These are phyloP conservation scores for Myotis brandtii DNA, from an alignment of 2,113 vertebrate genomes.

Conservation along the genomic window DNA sequence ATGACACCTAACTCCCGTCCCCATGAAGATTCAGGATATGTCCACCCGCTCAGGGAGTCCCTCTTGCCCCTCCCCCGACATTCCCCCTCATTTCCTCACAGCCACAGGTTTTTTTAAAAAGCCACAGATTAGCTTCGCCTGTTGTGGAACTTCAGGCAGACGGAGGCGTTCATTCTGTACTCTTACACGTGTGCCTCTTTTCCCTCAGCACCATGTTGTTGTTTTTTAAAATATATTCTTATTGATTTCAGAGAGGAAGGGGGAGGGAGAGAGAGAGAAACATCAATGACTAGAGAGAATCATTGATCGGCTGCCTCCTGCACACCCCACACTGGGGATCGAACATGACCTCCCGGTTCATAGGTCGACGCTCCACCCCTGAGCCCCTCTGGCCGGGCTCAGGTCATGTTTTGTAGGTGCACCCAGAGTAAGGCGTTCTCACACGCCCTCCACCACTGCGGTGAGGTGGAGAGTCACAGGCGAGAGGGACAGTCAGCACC, in stretches of 20 bases:
- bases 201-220: fast-evolving
- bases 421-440: background rate
- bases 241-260: too few species aligned
- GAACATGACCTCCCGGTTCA: too few species aligned
- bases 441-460: fast-evolving
- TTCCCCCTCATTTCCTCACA: fast-evolving
- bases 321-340: too few species aligned
- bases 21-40: fast-evolving
- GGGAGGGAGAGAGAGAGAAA: too few species aligned
- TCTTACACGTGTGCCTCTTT: background rate
- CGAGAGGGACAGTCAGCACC: fast-evolving
- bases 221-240: too few species aligned
- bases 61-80: fast-evolving
- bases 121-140: too few species aligned
- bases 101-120: background rate
- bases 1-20: fast-evolving
- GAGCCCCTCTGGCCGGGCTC: too few species aligned
- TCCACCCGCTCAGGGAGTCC: fast-evolving
- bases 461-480: fast-evolving
- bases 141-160: fast-evolving
- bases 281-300: too few species aligned
- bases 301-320: too few species aligned
- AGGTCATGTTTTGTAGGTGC: background rate
- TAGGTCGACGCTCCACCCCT: too few species aligned
- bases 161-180: fast-evolving